These are phyloP conservation scores for Coptodon rendalli DNA, from an alignment of 2,113 vertebrate genomes.

Conservation along the genomic window DNA sequence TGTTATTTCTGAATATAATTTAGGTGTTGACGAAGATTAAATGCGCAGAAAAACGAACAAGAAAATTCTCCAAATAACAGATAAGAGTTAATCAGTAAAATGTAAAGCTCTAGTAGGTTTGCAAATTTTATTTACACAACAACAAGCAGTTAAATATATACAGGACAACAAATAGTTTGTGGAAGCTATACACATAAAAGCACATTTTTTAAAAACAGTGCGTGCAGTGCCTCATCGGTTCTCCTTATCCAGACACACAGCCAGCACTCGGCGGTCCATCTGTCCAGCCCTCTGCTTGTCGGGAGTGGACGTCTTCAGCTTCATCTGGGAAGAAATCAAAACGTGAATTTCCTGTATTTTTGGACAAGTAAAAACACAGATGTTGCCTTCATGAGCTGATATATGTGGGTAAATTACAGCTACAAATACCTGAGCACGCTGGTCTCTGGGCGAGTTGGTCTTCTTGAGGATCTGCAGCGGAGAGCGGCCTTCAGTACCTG, in stretches of 20 bases:
- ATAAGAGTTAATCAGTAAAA: background rate
- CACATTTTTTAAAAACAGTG: background rate
- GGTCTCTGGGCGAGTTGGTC: slow-evolving; percentile 80
- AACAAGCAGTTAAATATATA: background rate
- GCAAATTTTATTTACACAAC: slow-evolving; percentile 46
- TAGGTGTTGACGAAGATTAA: background rate
- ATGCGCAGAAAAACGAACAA: rapidly evolving
- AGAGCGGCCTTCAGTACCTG: slow-evolving; percentile 74
- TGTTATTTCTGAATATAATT: background rate
- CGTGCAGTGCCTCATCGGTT: slow-evolving; percentile 48
- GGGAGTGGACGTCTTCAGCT: slow-evolving; percentile 65
- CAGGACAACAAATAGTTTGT: background rate
- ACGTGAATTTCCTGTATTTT: background rate
- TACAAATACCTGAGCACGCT: slow-evolving; percentile 57
- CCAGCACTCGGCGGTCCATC: slow-evolving; percentile 54
- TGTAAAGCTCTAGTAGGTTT: background rate
- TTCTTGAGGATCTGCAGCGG: slow-evolving; percentile 84
- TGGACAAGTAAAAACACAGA: background rate
- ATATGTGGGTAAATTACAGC: background rate
- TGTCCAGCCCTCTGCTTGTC: slow-evolving; percentile 60
- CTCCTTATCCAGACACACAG: slow-evolving; percentile 67
- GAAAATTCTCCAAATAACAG: background rate
- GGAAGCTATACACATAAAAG: slow-evolving; percentile 38
- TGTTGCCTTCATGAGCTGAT: background rate
- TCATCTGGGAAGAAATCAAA: slow-evolving; percentile 48